These are phyloP conservation scores for Pachycephala philippinensis DNA, from an alignment of 2,113 vertebrate species.

Conservation along the genomic window DNA sequence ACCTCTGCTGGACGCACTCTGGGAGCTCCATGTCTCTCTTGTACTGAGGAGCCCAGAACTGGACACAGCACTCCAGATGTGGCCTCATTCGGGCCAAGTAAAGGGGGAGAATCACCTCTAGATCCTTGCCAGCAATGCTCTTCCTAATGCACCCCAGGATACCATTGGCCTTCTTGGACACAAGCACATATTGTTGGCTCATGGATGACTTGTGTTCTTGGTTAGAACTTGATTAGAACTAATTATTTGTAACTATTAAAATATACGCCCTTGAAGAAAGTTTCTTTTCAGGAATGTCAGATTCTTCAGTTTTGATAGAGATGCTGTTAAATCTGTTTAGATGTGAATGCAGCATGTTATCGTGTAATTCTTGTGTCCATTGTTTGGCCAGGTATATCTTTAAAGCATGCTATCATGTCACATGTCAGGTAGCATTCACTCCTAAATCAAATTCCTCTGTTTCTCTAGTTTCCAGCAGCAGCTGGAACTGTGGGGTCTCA, in stretches of 20 bases:
- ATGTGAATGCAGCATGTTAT: neutral
- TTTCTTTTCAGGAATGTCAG: neutral
- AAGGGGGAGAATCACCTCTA: neutral
- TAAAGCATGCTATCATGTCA: neutral
- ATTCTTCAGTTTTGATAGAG: neutral
- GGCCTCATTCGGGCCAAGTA: neutral
- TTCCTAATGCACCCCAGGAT: neutral
- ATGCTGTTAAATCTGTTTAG: neutral
- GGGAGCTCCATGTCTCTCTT: neutral
- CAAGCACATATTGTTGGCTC: neutral
- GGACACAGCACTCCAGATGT: neutral
- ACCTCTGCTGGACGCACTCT: neutral
- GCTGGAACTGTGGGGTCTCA: constrained; percentile 87
- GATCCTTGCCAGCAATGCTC: neutral
- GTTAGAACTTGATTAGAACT: neutral
- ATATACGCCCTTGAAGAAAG: neutral
- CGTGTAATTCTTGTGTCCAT: neutral
- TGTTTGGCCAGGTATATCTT: neutral
- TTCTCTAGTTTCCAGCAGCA: constrained; percentile 83
- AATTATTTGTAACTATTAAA: neutral
- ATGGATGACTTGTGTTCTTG: neutral
- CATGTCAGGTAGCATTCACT: neutral
- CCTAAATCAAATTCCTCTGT: neutral
- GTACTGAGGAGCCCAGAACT: neutral
- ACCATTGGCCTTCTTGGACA: neutral